phyloP scores from a whole-genome alignment of 2,797 vertebrate genomes.

The Sebastes steindachneri region DNA sequence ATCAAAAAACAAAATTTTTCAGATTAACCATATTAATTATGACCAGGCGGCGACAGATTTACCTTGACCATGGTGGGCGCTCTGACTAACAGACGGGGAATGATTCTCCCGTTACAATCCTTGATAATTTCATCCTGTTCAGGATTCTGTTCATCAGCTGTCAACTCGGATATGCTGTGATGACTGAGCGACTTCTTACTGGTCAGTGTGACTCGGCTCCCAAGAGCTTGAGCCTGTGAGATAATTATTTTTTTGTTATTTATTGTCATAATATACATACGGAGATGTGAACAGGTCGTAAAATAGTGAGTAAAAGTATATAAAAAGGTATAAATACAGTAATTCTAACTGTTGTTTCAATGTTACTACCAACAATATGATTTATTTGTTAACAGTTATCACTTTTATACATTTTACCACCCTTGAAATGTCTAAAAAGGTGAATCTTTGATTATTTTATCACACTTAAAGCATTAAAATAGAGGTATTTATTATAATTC shows the following conservation, averaged over 20 bases:
- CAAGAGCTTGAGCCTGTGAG: slow-evolving; percentile 61
- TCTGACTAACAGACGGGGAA: slow-evolving; percentile 76
- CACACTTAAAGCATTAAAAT: neutral
- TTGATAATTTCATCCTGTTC: slow-evolving; percentile 65
- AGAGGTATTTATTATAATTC: neutral
- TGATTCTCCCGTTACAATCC: slow-evolving; percentile 80
- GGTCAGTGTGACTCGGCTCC: slow-evolving; percentile 76
- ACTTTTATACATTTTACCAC: neutral
- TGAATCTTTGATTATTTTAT: neutral
- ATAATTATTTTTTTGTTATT: neutral
- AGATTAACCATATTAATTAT: neutral
- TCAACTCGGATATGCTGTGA: slow-evolving; percentile 56
- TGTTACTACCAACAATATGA: neutral
- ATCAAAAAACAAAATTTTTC: neutral
- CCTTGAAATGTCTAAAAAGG: neutral
- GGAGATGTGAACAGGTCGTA: neutral
- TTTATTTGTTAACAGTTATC: neutral
- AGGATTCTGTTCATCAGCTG: slow-evolving; percentile 59
- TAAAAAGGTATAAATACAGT: neutral
- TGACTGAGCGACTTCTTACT: slow-evolving; percentile 78
- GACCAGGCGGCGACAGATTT: neutral
- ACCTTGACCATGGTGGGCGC: slow-evolving; percentile 74
- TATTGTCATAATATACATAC: neutral
- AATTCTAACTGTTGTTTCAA: neutral
- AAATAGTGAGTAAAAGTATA: neutral